phyloP scores from a whole-genome alignment of 2,888 invertebrate genomes.

The Nysson spinosus region DNA sequence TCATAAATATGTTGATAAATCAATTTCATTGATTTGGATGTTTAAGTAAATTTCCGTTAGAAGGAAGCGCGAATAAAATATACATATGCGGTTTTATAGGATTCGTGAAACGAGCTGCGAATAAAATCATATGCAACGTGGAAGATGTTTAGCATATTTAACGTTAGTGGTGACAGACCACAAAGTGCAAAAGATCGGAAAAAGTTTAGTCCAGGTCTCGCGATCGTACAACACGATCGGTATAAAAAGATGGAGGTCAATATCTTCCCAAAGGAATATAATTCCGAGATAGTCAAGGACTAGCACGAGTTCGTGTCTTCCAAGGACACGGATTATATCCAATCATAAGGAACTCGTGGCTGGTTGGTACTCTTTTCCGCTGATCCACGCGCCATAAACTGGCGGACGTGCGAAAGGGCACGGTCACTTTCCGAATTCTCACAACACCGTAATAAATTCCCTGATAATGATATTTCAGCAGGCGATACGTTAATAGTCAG shows the following conservation, averaged over 20 bases:
- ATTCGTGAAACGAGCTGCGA: neutral
- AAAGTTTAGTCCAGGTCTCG: slow-evolving; percentile 29
- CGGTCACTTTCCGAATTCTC: neutral
- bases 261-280: slow-evolving; percentile 34
- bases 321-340: slow-evolving; percentile 39
- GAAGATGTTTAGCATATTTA: slow-evolving; percentile 7
- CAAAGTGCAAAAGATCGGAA: slow-evolving; percentile 10
- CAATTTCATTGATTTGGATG: too few relatives aligned
- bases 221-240: neutral
- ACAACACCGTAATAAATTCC: too few relatives aligned
- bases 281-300: slow-evolving; percentile 28
- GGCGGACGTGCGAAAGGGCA: slow-evolving; percentile 10
- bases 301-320: slow-evolving; percentile 8
- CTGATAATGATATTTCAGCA: too few relatives aligned
- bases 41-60: too few relatives aligned
- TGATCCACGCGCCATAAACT: neutral
- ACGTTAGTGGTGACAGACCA: slow-evolving; percentile 18
- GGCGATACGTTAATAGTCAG: too few relatives aligned
- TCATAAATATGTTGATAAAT: too few relatives aligned
- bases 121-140: too few relatives aligned
- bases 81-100: too few relatives aligned
- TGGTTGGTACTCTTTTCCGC: neutral
- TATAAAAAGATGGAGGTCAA: slow-evolving; percentile 20
- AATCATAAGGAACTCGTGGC: slow-evolving; percentile 6
- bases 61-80: too few relatives aligned